Base-by-base conservation (phyloP, 2,113 vertebrate species). In the Oncorhynchus gorbuscha region DNA sequence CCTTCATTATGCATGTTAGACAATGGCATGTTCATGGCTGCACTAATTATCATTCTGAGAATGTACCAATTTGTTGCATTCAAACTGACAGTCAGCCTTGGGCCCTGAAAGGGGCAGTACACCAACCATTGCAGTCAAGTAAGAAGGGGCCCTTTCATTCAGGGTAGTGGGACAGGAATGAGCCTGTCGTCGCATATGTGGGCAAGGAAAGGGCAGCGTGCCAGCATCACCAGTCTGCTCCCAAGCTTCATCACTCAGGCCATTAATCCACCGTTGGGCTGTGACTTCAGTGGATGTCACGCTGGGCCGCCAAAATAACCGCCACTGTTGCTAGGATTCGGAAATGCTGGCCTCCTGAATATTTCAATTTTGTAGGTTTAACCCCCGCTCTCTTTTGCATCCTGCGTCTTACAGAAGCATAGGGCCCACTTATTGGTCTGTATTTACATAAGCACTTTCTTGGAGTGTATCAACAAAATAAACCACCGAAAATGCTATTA, bases 31-130 rank as follows among this genome's bases (percentile, higher is more conserved):
- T 97, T 99, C 95, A 97, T 45, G 11, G 9, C 92, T 94, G 81
- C 89, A 89, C 96, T 99, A 95, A 97, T 99, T 98, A 98, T 97
- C 95, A 99, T 98, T 99, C 97, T 93, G 94, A 96, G 95, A 95
- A 96, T 95, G 95, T 96, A 95, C 95, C 96, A 96, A 97, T 99
- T 98, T 97, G 96, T 96, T 97, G 94, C 95, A 96, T 97, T 95
- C 95, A 96, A 96, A 95, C 94, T 97, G 97, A 95, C 95, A 95
- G 95, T 96, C 95, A 93, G 92, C 90, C 86, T 87, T 91, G 76
- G 94, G 69, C 95, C 88, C 71, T 94, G 95, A 94, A 94, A 95
- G 94, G 94, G 96, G 97, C 94, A 92, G 87, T 59, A 83, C 94
- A 95, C 95, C 95, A 95, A 71, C 85, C 69, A 76, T 88, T 79